Conservation (phyloP, 2,888 invertebrate genomes). For the Platynereis dumerilii region DNA sequence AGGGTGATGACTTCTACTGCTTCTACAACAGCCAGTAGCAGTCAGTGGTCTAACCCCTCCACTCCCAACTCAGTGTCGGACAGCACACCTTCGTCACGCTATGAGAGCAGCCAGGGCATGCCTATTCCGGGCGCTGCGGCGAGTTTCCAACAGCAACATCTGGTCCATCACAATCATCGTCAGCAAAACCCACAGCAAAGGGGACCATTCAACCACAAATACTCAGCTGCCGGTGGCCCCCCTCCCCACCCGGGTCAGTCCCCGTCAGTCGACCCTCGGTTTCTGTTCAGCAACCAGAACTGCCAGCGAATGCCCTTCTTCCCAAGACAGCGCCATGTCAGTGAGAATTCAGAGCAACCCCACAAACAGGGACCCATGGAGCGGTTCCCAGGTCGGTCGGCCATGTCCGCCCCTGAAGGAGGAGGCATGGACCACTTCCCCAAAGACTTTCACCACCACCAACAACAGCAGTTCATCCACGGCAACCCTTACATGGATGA, state of each 20-base stretch:
- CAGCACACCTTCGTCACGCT: conserved; percentile 22
- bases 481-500: conserved; percentile 23
- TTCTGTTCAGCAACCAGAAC: conserved; percentile 3
- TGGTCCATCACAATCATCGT: not conserved
- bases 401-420: conserved; percentile 10
- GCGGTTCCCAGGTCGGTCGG: conserved; percentile 19
- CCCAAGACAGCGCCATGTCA: conserved; percentile 15
- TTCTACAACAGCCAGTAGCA: not conserved
- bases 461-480: conserved; percentile 4
- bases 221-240: not conserved
- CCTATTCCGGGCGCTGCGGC: not conserved
- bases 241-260: not conserved
- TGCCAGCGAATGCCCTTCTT: conserved; percentile 12
- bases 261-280: not conserved
- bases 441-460: conserved; percentile 20
- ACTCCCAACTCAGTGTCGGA: conserved; percentile 28
- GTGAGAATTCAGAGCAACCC: conserved; percentile 3
- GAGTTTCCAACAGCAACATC: too few species aligned
- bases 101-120: conserved; percentile 6
- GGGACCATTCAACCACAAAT: not conserved
- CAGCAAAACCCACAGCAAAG: not conserved
- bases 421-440: conserved; percentile 18
- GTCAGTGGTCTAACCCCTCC: conserved; percentile 26
- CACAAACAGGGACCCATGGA: not conserved
- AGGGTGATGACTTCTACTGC: conserved; percentile 16